phyloP scores from a whole-genome alignment of 2,888 invertebrate species.

The Auanema sp. region DNA sequence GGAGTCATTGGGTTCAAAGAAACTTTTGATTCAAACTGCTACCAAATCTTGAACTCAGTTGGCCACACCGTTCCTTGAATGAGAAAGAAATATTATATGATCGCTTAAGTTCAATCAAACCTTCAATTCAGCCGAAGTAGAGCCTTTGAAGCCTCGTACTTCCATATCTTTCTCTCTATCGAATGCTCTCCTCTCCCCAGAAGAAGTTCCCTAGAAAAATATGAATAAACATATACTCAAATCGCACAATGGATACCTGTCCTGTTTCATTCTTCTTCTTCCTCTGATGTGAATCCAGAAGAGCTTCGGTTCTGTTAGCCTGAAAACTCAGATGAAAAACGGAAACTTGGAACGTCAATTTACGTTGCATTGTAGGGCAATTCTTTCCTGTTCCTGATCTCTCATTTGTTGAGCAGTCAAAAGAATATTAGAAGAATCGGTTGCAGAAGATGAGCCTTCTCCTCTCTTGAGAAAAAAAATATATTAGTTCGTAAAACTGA shows the following conservation, averaged over 20 bases:
- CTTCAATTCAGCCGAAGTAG: conserved; percentile 18
- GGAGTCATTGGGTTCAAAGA: conserved; percentile 5
- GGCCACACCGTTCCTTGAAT: conserved; percentile 17
- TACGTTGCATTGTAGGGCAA: conserved; percentile 15
- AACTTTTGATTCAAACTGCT: conserved; percentile 15
- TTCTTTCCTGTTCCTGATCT: conserved; percentile 17
- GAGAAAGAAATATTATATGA: background rate
- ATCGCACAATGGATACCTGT: background rate
- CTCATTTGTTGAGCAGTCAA: conserved; percentile 15
- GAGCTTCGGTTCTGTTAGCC: conserved; percentile 24
- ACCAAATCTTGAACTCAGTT: conserved; percentile 19
- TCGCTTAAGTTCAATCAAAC: background rate
- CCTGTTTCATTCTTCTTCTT: conserved; percentile 18
- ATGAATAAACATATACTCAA: background rate
- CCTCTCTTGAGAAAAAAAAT: conserved; percentile 2
- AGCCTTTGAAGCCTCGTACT: conserved; percentile 34
- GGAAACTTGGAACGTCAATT: conserved; percentile 1
- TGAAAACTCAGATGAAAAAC: too few species aligned
- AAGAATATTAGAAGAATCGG: conserved; percentile 15
- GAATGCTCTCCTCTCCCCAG: conserved; percentile 18
- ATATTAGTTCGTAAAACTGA: background rate
- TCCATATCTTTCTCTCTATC: conserved; percentile 52
- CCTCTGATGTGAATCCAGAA: conserved; percentile 30
- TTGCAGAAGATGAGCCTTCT: background rate
- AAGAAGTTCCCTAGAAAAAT: background rate